These are phyloP conservation scores for Pteria penguin DNA, from an alignment of 2,888 invertebrate species.

Conservation along the genomic window DNA sequence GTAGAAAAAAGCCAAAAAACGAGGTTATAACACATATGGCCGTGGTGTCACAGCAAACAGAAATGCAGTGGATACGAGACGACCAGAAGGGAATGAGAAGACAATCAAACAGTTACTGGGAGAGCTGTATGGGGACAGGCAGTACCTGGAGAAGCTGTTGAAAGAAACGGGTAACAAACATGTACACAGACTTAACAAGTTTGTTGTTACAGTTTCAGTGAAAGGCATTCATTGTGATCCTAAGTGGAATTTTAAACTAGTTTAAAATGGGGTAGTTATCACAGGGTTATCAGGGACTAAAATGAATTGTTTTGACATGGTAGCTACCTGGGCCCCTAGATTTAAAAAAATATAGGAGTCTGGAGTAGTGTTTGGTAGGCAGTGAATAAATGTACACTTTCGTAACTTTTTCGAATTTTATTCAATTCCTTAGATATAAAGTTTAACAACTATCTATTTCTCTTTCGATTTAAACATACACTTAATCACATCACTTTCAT, in stretches of 20 bases:
- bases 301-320: not conserved
- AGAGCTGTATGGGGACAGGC: conserved; percentile 88
- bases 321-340: too few relatives aligned
- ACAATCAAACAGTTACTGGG: conserved; percentile 84
- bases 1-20: conserved; percentile 43
- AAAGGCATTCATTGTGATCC: not conserved
- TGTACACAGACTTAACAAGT: not conserved
- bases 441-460: too few relatives aligned
- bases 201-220: not conserved
- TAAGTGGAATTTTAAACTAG: too few relatives aligned
- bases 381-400: too few relatives aligned
- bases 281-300: too few relatives aligned
- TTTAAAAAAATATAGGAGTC: too few relatives aligned
- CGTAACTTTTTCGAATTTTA: too few relatives aligned
- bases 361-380: too few relatives aligned
- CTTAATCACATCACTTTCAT: too few relatives aligned
- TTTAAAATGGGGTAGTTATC: too few relatives aligned
- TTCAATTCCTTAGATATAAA: too few relatives aligned
- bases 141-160: conserved; percentile 89
- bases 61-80: conserved; percentile 45
- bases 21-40: conserved; percentile 34
- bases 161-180: conserved; percentile 84
- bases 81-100: conserved; percentile 67
- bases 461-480: too few relatives aligned
- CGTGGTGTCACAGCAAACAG: conserved; percentile 32